These are phyloP conservation scores for Meliscaeva auricollis DNA, from an alignment of 2,888 invertebrate species.

Conservation along the genomic window DNA sequence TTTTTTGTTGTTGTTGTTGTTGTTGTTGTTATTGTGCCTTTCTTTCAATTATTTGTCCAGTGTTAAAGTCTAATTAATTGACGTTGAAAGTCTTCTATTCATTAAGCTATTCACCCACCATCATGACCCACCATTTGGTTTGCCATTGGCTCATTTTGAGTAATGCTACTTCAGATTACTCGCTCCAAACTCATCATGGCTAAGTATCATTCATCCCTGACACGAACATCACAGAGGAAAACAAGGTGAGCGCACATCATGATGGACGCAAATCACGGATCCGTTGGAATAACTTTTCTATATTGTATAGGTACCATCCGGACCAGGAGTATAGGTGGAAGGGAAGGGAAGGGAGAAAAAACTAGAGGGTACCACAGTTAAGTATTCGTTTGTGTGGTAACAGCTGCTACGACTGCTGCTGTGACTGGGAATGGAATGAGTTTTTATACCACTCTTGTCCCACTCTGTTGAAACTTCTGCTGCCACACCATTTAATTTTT, in stretches of 20 bases:
- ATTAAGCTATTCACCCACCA: slow-evolving; percentile 24
- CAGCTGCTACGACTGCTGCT: slow-evolving; percentile 39
- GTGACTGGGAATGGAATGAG: slow-evolving; percentile 20
- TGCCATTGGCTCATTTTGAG: slow-evolving; percentile 52
- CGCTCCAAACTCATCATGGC: slow-evolving; percentile 55
- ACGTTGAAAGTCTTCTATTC: slow-evolving; percentile 40
- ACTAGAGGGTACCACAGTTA: slow-evolving; percentile 9
- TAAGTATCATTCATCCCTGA: slow-evolving; percentile 63
- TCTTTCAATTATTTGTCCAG: slow-evolving; percentile 18
- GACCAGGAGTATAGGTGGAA: not conserved
- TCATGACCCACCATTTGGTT: slow-evolving; percentile 18
- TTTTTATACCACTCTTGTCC: slow-evolving; percentile 34
- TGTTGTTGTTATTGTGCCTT: not conserved
- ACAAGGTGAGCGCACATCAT: slow-evolving; percentile 53
- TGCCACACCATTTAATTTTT: slow-evolving; percentile 50
- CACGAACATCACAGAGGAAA: slow-evolving; percentile 57
- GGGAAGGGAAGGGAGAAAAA: not conserved
- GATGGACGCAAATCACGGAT: slow-evolving; percentile 69
- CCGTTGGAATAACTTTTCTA: slow-evolving; percentile 19
- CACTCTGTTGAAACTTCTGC: not conserved
- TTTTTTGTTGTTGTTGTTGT: not conserved
- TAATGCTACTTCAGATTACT: slow-evolving; percentile 50
- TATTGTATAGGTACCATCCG: not conserved
- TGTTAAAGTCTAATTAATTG: slow-evolving; percentile 25
- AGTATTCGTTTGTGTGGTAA: slow-evolving; percentile 41